Conservation (phyloP, 2,888 invertebrate species). For the Eilema caniola region DNA sequence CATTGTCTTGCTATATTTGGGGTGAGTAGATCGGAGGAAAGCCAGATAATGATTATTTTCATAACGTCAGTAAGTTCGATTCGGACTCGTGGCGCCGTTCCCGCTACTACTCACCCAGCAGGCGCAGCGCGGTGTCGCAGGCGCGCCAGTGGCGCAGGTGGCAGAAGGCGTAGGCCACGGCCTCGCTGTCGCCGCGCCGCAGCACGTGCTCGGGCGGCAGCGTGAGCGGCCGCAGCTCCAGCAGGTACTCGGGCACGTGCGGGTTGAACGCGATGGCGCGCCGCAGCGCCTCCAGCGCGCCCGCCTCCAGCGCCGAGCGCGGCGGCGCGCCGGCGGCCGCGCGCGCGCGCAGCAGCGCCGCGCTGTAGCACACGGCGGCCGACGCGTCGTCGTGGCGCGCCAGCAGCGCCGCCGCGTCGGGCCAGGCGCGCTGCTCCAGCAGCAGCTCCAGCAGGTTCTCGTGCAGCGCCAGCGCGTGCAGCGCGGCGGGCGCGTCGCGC, state of each 20-base stretch:
- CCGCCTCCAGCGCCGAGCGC: slow-evolving; percentile 95
- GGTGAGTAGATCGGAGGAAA: too few relatives aligned
- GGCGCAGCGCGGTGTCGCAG: slow-evolving; percentile 97
- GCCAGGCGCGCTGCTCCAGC: slow-evolving; percentile 98
- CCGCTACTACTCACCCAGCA: slow-evolving; percentile 96
- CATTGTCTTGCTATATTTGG: too few relatives aligned
- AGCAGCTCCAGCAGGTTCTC: slow-evolving; percentile 98
- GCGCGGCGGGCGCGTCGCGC: slow-evolving; percentile 98
- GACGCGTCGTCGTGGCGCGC: slow-evolving; percentile 95
- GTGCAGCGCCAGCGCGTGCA: slow-evolving; percentile 95
- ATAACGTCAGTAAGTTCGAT: too few relatives aligned
- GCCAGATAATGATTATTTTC: too few relatives aligned
- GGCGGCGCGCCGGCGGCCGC: slow-evolving; percentile 95
- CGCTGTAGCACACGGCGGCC: slow-evolving; percentile 97
- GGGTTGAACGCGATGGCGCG: slow-evolving; percentile 99
- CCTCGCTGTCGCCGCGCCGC: slow-evolving; percentile 98
- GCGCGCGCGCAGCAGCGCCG: slow-evolving; percentile 96
- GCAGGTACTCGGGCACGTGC: slow-evolving; percentile 97
- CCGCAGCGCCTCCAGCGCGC: slow-evolving; percentile 94
- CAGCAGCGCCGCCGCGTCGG: slow-evolving; percentile 89
- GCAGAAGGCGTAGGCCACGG: slow-evolving; percentile 98
- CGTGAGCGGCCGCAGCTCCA: slow-evolving; percentile 98
- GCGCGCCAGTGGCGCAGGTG: slow-evolving; percentile 98
- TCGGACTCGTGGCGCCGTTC: too few relatives aligned
- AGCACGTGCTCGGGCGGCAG: slow-evolving; percentile 98